Conservation (phyloP, 2,888 invertebrate genomes). For the Agriopis leucophaearia region DNA sequence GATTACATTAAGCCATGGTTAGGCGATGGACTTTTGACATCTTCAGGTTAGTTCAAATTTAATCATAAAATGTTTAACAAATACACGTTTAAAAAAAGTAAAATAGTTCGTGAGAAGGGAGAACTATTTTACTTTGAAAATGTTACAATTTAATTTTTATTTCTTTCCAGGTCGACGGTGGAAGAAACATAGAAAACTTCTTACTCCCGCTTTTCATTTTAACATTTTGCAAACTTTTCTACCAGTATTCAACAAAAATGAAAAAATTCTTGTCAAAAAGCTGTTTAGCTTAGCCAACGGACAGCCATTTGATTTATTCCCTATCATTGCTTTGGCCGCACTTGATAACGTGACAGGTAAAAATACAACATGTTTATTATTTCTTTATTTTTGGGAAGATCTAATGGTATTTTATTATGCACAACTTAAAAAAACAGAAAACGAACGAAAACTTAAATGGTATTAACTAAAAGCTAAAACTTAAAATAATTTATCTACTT, state of each 20-base stretch:
- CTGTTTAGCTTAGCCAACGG: constrained; percentile 75
- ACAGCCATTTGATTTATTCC: constrained; percentile 85
- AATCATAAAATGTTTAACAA: too few species aligned
- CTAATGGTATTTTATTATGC: neutral
- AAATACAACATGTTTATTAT: neutral
- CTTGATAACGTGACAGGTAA: constrained; percentile 69
- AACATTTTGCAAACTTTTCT: constrained; percentile 91
- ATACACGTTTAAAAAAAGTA: too few species aligned
- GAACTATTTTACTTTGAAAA: too few species aligned
- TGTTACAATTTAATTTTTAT: neutral
- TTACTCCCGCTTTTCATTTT: constrained; percentile 93
- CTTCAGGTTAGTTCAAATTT: constrained; percentile 63
- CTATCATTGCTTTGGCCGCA: constrained; percentile 86
- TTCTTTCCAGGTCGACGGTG: constrained; percentile 79
- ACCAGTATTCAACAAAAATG: constrained; percentile 89
- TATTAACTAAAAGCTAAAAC: too few species aligned
- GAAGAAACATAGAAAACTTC: constrained; percentile 89
- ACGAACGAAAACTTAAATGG: too few species aligned
- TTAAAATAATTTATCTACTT: too few species aligned
- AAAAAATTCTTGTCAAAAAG: constrained; percentile 84
- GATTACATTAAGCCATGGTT: constrained; percentile 79
- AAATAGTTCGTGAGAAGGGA: too few species aligned
- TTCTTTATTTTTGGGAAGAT: constrained; percentile 29
- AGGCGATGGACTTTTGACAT: constrained; percentile 85
- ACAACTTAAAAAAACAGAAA: too few species aligned